Conservation (phyloP, 2,888 invertebrate species). For the Listrodromus nycthemerus region DNA sequence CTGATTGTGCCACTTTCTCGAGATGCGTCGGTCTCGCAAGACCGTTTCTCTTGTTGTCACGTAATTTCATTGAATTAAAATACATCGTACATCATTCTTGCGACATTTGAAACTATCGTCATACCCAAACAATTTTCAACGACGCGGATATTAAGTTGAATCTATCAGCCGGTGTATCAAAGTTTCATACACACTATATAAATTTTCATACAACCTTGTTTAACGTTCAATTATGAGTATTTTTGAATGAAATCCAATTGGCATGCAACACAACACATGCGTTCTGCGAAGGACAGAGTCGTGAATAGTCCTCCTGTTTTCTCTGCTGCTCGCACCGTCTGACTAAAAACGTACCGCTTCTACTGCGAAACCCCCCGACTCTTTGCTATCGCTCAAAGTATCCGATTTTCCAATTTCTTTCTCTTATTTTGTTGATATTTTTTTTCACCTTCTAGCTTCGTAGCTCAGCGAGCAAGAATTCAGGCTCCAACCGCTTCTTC, state of each 20-base stretch:
- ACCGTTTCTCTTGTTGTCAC: constrained; percentile 29
- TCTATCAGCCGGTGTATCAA: too few relatives aligned
- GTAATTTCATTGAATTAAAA: constrained; percentile 21
- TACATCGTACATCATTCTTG: not conserved
- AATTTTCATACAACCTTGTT: not conserved
- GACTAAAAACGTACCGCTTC: constrained; percentile 47
- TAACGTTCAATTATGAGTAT: not conserved
- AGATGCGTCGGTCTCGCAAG: not conserved
- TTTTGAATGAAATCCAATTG: not conserved
- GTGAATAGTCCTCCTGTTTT: not conserved
- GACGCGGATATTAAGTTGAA: too few relatives aligned
- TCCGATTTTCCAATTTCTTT: constrained; percentile 7
- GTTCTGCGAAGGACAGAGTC: too few relatives aligned
- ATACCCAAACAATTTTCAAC: too few relatives aligned
- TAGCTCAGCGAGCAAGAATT: constrained; percentile 32
- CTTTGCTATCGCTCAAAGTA: constrained; percentile 31
- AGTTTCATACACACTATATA: too few relatives aligned
- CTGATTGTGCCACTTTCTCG: not conserved
- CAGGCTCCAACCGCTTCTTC: constrained; percentile 20
- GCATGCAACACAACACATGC: not conserved
- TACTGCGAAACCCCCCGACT: constrained; percentile 21
- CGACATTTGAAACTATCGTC: not conserved
- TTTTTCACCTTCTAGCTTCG: constrained; percentile 37
- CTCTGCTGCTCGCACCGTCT: constrained; percentile 8
- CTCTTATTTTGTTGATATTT: not conserved